These are phyloP conservation scores for Epizoanthus stellaris DNA, from an alignment of 92 coral and sea anemone genomes.

Conservation along the genomic window DNA sequence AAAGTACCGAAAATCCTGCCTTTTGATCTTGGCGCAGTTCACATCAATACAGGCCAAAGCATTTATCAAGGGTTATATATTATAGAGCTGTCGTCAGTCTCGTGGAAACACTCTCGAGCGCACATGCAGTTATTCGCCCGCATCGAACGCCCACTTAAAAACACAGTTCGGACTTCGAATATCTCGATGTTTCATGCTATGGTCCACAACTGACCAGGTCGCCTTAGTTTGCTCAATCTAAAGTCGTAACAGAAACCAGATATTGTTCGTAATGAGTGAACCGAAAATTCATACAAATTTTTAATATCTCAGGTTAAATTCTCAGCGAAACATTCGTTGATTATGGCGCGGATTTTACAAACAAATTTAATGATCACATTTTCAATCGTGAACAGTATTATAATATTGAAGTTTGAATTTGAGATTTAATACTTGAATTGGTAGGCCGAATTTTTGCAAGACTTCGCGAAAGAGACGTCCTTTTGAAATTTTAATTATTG, in stretches of 20 bases:
- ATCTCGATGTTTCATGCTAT: neutral
- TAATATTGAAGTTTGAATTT: neutral
- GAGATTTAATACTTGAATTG: neutral
- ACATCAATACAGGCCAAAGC: neutral
- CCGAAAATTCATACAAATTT: constrained; percentile 15
- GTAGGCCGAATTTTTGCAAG: neutral
- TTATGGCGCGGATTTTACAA: neutral
- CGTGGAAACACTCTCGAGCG: too few species aligned
- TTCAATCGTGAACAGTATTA: constrained; percentile 2
- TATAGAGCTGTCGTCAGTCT: too few species aligned
- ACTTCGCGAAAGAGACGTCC: neutral
- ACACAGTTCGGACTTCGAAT: neutral
- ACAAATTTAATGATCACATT: neutral
- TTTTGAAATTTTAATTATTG: neutral
- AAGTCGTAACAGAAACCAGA: neutral
- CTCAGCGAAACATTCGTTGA: constrained; percentile 13
- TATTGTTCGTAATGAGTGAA: neutral
- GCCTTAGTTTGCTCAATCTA: too few species aligned
- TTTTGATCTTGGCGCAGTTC: neutral
- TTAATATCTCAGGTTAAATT: neutral
- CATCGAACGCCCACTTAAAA: neutral
- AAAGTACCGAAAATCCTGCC: neutral
- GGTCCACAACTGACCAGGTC: neutral
- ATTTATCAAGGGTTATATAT: too few species aligned
- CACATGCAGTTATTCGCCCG: too few species aligned